These are phyloP conservation scores for Drosophila barbarae DNA, from an alignment of 2,888 invertebrate genomes.

Conservation along the genomic window DNA sequence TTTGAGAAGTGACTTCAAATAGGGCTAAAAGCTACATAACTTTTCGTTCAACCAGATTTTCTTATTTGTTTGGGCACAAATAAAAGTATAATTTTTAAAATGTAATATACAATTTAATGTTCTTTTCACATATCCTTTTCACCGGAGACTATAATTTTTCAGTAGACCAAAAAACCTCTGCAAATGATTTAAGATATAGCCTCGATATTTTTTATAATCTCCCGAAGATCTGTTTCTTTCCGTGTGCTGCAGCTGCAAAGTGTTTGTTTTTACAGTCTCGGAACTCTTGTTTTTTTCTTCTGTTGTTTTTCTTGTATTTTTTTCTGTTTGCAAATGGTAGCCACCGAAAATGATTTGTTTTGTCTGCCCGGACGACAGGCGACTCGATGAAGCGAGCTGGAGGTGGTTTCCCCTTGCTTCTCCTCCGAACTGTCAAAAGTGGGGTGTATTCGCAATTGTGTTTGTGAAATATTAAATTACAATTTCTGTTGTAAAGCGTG, in stretches of 20 bases:
- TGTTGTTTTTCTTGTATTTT: conserved; percentile 26
- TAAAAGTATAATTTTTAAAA: background rate
- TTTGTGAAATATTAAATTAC: conserved; percentile 37
- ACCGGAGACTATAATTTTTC: background rate
- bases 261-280: conserved; percentile 64
- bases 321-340: conserved; percentile 57
- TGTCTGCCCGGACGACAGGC: conserved; percentile 62
- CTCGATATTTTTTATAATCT: too few relatives aligned
- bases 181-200: background rate
- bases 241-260: conserved; percentile 47
- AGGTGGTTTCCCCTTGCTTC: conserved; percentile 12
- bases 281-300: conserved; percentile 27
- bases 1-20: background rate
- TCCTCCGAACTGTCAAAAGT: conserved; percentile 13
- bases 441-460: conserved; percentile 19
- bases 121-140: background rate
- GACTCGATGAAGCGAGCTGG: conserved; percentile 27
- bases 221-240: background rate
- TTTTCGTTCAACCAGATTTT: background rate
- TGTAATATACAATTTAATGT: background rate
- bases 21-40: background rate
- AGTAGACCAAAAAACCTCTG: too few relatives aligned
- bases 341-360: conserved; percentile 66
- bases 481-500: conserved; percentile 30
- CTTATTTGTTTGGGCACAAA: background rate